Evolutionary conservation across 2,797 vertebrate genomes (phyloP), one percentile per base, ranked within the genome.

Genomic region (Euphonia xanthogaster): DNA sequence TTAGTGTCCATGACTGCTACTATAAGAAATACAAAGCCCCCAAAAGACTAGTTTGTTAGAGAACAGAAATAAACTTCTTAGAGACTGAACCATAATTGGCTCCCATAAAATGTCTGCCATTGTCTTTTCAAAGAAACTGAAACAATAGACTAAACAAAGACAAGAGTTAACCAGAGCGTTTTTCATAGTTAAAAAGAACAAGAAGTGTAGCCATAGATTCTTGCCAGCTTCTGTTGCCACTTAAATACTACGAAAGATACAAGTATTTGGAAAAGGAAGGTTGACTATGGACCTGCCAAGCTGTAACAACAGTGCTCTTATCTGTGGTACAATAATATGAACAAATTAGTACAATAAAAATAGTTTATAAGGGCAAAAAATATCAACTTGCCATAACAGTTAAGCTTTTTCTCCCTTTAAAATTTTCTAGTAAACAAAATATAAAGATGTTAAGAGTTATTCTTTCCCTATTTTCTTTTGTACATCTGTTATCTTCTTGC

Each of bases 401-500:
- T 70, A 58, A 53, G 35, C 15, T 79, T 78, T 44, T 93, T 33
- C 33, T 77, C 39, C 33, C 60, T 76, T 90, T 80, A 85, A 93
- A 90, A 92, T 60, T 12, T 37, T 61, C 57, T 89, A 87, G 67
- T 61, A 95, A 96, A 87, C 73, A 94, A 92, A 96, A 90, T 63
- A 78, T 47, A 75, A 93, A 88, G 72, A 94, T 54, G 39, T 55
- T 93, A 84, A 71, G 79, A 89, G 16, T 90, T 90, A 92, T 85
- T 48, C 70, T 79, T 89, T 71, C 61, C 76, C 31, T 88, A 28
- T 96, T 95, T 96, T 92, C 79, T 91, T 93, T 93, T 62, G 67
- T 92, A 86, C 96, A 97, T 97, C 97, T 97, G 96, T 91, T 95
- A 94, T 79, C 75, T 94, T 81, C 58, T 57, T 76, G 42, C 24